A percentile compares a stretch with the other conserved stretches of the same genome.
These are phyloP conservation scores for Platyura marginata DNA, from an alignment of 1,140 invertebrate genomes.

Conservation along the genomic window DNA sequence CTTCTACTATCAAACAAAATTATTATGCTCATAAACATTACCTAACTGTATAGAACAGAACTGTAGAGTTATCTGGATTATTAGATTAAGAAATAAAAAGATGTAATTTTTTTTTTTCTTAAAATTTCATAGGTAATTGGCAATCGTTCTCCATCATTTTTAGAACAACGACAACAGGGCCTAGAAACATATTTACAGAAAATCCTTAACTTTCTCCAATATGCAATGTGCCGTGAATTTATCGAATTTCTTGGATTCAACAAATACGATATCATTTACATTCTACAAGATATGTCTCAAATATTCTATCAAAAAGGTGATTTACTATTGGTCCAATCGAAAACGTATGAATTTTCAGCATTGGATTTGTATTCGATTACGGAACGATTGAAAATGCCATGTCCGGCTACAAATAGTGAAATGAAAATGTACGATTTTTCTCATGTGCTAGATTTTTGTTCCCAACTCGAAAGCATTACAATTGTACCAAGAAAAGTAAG, in stretches of 20 bases:
- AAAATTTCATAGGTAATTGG: slow-evolving; percentile 39
- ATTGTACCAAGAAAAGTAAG: slow-evolving; percentile 27
- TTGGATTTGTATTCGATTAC: slow-evolving; percentile 60
- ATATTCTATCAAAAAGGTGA: slow-evolving; percentile 52
- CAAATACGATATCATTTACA: slow-evolving; percentile 62
- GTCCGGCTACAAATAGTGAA: slow-evolving; percentile 45
- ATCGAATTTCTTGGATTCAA: slow-evolving; percentile 65
- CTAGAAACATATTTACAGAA: slow-evolving; percentile 67
- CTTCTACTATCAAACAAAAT: too few relatives aligned
- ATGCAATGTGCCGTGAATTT: slow-evolving; percentile 47
- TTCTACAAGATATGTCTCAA: slow-evolving; percentile 57
- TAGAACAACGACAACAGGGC: slow-evolving; percentile 61
- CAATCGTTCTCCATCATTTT: slow-evolving; percentile 59
- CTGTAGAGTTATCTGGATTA: too few relatives aligned
- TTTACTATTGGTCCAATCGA: slow-evolving; percentile 34
- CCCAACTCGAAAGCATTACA: slow-evolving; percentile 40
- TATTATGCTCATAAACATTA: too few relatives aligned
- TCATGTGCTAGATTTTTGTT: slow-evolving; percentile 77
- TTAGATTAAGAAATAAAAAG: too few relatives aligned
- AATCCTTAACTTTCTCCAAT: slow-evolving; percentile 40
- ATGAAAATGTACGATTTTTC: slow-evolving; percentile 56
- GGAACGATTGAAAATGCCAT: slow-evolving; percentile 67
- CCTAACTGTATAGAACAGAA: too few relatives aligned
- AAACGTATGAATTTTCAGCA: slow-evolving; percentile 7
- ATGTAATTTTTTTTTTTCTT: too few relatives aligned